These are phyloP conservation scores for Pyrrhopygopsis socrates DNA, from an alignment of 2,888 invertebrate genomes.

Conservation along the genomic window DNA sequence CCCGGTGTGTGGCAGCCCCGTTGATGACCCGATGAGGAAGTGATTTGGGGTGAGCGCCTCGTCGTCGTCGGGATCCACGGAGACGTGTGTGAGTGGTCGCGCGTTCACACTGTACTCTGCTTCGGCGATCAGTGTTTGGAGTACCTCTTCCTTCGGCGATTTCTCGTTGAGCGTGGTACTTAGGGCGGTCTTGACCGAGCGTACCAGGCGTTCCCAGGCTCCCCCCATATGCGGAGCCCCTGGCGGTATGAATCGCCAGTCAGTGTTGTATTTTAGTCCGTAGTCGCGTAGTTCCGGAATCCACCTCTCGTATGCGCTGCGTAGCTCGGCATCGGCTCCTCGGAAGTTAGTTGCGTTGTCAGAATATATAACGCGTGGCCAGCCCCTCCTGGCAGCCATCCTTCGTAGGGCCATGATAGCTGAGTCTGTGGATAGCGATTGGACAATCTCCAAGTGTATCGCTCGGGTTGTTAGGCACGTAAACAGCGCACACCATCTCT, in stretches of 20 bases:
- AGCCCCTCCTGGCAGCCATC: slow-evolving; percentile 77
- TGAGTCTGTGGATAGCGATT: slow-evolving; percentile 56
- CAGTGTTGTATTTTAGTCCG: not conserved
- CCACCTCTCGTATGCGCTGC: not conserved
- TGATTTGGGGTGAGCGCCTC: slow-evolving; percentile 83
- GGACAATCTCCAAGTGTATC: slow-evolving; percentile 45
- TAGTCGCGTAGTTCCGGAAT: slow-evolving; percentile 60
- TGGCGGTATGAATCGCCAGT: slow-evolving; percentile 40
- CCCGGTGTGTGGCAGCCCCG: not conserved
- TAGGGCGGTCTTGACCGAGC: slow-evolving; percentile 68
- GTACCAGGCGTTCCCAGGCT: slow-evolving; percentile 74
- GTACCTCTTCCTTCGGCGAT: slow-evolving; percentile 59
- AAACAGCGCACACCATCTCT: slow-evolving; percentile 59
- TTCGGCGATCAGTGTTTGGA: slow-evolving; percentile 57
- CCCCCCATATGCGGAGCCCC: too few species aligned
- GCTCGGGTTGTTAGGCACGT: slow-evolving; percentile 44
- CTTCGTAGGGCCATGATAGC: slow-evolving; percentile 77
- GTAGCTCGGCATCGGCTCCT: slow-evolving; percentile 73
- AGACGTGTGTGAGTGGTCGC: slow-evolving; percentile 83
- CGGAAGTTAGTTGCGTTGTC: slow-evolving; percentile 78
- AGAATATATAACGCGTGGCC: slow-evolving; percentile 53
- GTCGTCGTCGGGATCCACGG: slow-evolving; percentile 56
- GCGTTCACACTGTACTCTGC: slow-evolving; percentile 58
- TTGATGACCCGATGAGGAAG: slow-evolving; percentile 53
- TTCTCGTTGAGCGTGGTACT: slow-evolving; percentile 23